phyloP scores from a whole-genome alignment of 1,140 invertebrate species.

The honey bee (Apis mellifera) region Amel_HAv3.1 CM009941.2:9852001-9852500 shows the following conservation, averaged over 20 bases:
- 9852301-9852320: not conserved
- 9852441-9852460: slow-evolving; percentile 65
- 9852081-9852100: not conserved
- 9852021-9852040: not conserved
- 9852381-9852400: slow-evolving; percentile 61
- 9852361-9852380: slow-evolving; percentile 59
- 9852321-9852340: slow-evolving; percentile 31
- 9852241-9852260: not conserved
- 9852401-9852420: slow-evolving; percentile 52
- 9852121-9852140: not conserved
- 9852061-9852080: not conserved
- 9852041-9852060: not conserved
- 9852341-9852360: slow-evolving; percentile 56
- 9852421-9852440: slow-evolving; percentile 42
- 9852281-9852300: slow-evolving; percentile 20
- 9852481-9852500: slow-evolving; percentile 77
- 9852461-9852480: slow-evolving; percentile 74
- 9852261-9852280: not conserved
- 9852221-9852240: slow-evolving; percentile 2
- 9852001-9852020: not conserved
- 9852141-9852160: not conserved
- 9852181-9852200: not conserved
- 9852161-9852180: not conserved
- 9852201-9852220: not conserved
- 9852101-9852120: not conserved